A percentile compares a stretch with the other conserved stretches of the same genome.
phyloP scores from a whole-genome alignment of 2,888 invertebrate species.

The Cepaea hortensis region DNA sequence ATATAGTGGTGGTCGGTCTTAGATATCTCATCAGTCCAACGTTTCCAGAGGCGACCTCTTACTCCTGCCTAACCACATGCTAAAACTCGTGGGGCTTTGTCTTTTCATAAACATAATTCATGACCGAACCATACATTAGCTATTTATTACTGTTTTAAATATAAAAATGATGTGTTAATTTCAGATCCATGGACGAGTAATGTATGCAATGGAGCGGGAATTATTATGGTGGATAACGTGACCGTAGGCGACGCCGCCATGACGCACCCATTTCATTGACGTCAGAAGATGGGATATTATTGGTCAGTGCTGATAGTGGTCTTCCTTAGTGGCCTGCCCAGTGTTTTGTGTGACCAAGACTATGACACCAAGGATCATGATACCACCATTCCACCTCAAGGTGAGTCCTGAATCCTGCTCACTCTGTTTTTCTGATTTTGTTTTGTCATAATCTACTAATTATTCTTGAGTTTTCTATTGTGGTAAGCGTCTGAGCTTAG shows the following conservation, averaged over 20 bases:
- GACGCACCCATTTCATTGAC: conserved; percentile 23
- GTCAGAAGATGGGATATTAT: conserved; percentile 40
- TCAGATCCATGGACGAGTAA: conserved; percentile 7
- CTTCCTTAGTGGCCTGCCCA: not conserved
- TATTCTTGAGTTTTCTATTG: too few relatives aligned
- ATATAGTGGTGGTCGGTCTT: too few relatives aligned
- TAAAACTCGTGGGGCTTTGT: too few relatives aligned
- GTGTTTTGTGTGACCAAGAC: not conserved
- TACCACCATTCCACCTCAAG: not conserved
- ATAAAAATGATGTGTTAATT: not conserved
- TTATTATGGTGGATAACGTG: conserved; percentile 32
- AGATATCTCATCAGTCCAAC: too few relatives aligned
- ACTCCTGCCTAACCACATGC: too few relatives aligned
- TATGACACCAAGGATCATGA: not conserved
- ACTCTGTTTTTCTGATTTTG: not conserved
- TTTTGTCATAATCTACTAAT: not conserved
- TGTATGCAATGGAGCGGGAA: not conserved
- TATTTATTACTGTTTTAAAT: too few relatives aligned
- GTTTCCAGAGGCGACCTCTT: too few relatives aligned
- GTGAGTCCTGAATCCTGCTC: not conserved
- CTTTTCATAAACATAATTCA: too few relatives aligned
- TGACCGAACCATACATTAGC: too few relatives aligned
- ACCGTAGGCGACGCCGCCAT: conserved; percentile 20
- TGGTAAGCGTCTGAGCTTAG: too few relatives aligned
- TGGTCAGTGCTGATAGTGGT: conserved; percentile 29